Conservation (phyloP, 2,797 vertebrate genomes). For the Hylomyscus alleni region DNA sequence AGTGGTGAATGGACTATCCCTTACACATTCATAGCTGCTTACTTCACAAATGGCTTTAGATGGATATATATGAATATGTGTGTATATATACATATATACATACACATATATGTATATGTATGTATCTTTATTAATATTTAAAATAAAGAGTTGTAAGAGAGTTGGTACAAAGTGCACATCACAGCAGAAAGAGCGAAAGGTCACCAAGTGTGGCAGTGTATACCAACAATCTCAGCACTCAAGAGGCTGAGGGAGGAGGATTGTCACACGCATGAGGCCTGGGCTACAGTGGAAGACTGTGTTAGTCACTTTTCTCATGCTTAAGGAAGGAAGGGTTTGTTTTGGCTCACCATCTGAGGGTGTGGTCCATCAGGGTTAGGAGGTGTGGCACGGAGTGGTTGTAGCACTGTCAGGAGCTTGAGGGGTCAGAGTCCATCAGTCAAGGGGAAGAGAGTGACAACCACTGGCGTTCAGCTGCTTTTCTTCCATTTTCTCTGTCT, state of each 20-base stretch:
- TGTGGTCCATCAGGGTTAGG: neutral
- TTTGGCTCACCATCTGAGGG: neutral
- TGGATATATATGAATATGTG: neutral
- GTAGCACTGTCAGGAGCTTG: neutral
- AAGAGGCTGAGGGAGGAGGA: neutral
- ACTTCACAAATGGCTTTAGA: neutral
- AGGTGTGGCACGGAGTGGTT: neutral
- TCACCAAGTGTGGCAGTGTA: neutral
- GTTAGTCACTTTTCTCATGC: neutral
- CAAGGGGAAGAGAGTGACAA: neutral
- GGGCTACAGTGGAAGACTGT: neutral
- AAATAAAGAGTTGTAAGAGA: neutral
- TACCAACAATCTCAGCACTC: neutral
- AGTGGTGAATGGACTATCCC: too few species aligned
- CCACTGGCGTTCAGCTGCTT: neutral
- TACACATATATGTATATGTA: too few species aligned
- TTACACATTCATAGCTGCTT: neutral
- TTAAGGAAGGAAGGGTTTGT: neutral
- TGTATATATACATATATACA: too few species aligned
- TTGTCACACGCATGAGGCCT: neutral
- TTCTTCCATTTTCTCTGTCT: neutral
- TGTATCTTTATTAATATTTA: neutral
- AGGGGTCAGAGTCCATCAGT: neutral
- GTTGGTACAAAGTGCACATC: neutral
- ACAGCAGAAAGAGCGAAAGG: neutral